These are phyloP conservation scores for Drosophila heteroneura DNA, from an alignment of 2,888 invertebrate species.

Conservation along the genomic window DNA sequence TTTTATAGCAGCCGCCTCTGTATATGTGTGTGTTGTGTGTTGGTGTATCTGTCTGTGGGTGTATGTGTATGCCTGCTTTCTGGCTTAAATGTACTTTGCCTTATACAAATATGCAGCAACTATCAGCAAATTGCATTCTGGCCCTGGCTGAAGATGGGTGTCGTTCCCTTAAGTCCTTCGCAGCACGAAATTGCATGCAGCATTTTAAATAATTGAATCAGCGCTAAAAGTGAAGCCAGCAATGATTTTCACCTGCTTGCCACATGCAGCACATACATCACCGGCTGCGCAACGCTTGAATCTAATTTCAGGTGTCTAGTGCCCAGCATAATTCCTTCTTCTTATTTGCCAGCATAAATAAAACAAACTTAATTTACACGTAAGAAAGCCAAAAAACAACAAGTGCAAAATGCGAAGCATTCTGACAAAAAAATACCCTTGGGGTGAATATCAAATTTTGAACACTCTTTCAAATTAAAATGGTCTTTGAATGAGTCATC, in stretches of 20 bases:
- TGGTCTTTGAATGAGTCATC: not conserved
- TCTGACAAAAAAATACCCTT: not conserved
- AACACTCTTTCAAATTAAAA: slow-evolving; percentile 18
- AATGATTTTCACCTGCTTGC: slow-evolving; percentile 51
- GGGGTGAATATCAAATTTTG: not conserved
- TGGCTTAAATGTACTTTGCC: slow-evolving; percentile 26
- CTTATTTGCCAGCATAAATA: slow-evolving; percentile 48
- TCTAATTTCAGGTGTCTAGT: slow-evolving; percentile 54
- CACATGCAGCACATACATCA: slow-evolving; percentile 18
- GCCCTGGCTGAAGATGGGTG: not conserved
- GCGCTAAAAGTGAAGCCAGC: slow-evolving; percentile 41
- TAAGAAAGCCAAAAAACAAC: slow-evolving; percentile 8
- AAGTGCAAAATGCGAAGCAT: not conserved
- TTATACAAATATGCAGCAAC: slow-evolving; percentile 57
- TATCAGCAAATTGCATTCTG: slow-evolving; percentile 69
- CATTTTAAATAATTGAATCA: slow-evolving; percentile 73
- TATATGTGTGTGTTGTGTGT: not conserved
- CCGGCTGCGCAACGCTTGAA: slow-evolving; percentile 22
- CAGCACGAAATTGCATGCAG: slow-evolving; percentile 54
- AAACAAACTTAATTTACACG: slow-evolving; percentile 56
- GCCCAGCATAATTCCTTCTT: slow-evolving; percentile 34
- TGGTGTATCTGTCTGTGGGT: not conserved
- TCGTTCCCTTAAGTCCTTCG: slow-evolving; percentile 41
- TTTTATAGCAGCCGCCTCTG: not conserved
- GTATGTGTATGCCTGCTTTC: slow-evolving; percentile 4